phyloP scores from a whole-genome alignment of 1,140 invertebrate genomes.

The Ostrea edulis region DNA sequence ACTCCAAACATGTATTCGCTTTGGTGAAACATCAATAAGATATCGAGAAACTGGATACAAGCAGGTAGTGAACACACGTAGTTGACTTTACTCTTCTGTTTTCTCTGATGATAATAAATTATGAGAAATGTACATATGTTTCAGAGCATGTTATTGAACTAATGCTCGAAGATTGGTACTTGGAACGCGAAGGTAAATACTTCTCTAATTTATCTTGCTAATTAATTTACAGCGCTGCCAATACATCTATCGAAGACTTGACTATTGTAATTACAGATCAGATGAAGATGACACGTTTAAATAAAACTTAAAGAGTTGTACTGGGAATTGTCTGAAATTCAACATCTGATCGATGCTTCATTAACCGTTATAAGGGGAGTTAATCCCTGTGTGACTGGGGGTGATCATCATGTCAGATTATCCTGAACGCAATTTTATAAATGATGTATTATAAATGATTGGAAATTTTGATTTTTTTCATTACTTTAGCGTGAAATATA shows the following conservation, averaged over 20 bases:
- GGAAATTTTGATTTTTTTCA: neutral
- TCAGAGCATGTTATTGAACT: slow-evolving; percentile 5
- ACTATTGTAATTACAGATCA: neutral
- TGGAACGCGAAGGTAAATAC: slow-evolving; percentile 8
- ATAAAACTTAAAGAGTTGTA: neutral
- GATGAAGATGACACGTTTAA: neutral
- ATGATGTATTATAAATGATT: neutral
- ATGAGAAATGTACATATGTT: slow-evolving; percentile 39
- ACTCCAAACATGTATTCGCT: neutral
- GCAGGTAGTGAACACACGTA: neutral
- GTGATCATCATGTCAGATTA: neutral
- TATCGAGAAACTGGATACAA: neutral
- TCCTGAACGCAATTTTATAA: neutral
- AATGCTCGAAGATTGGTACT: neutral
- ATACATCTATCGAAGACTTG: neutral
- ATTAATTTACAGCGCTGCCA: slow-evolving; percentile 13
- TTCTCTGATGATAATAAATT: slow-evolving; percentile 10
- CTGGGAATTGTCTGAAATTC: neutral
- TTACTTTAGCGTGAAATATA: neutral
- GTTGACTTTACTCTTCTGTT: neutral
- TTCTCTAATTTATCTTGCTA: slow-evolving; percentile 2
- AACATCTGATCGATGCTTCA: neutral
- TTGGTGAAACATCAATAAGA: neutral
- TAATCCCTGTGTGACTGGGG: neutral
- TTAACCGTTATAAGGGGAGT: neutral